These are phyloP conservation scores for Berghia stephanieae DNA, from an alignment of 1,140 invertebrate genomes.

Conservation along the genomic window DNA sequence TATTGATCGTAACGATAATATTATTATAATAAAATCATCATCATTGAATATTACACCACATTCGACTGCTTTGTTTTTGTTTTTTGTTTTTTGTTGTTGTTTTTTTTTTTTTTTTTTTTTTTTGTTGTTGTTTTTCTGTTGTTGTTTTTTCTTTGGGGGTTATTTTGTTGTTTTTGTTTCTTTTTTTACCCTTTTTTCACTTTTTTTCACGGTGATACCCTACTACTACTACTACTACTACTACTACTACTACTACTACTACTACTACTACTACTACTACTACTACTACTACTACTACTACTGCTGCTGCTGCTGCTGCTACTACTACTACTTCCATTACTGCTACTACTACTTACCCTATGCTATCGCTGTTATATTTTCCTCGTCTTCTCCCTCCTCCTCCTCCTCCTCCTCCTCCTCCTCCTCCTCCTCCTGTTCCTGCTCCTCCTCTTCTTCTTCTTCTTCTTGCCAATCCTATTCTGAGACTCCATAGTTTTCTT, in stretches of 20 bases:
- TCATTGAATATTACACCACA: no score
- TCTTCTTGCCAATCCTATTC: not conserved
- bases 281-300: conserved; percentile 4
- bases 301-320: not conserved
- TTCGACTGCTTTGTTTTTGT: no score
- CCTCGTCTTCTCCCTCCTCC: not conserved
- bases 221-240: conserved; percentile 10
- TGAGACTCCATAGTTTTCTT: no score
- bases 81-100: no score
- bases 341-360: not conserved
- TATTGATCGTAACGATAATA: no score
- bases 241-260: conserved; percentile 25
- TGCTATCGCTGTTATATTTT: not conserved
- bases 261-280: conserved; percentile 25
- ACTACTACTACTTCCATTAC: not conserved
- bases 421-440: not conserved
- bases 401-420: not conserved
- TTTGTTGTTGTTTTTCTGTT: no score
- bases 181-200: no score
- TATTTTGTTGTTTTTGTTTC: no score
- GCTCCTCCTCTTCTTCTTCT: not conserved
- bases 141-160: no score
- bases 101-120: no score
- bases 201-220: no score
- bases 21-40: no score